These are phyloP conservation scores for Odontophorus gujanensis DNA, from an alignment of 2,113 vertebrate species.

Conservation along the genomic window DNA sequence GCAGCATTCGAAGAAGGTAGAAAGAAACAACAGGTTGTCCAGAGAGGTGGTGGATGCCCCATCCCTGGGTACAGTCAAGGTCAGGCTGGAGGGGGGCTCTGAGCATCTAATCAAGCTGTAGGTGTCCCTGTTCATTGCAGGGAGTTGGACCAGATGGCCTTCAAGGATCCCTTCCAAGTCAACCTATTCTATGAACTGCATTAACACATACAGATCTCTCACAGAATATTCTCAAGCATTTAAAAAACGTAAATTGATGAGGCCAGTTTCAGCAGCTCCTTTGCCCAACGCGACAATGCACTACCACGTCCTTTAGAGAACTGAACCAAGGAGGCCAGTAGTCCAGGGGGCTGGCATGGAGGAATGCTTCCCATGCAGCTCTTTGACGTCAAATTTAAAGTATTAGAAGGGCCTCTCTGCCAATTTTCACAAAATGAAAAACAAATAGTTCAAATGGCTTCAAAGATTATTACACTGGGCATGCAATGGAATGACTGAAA, in stretches of 20 bases:
- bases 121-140: too few relatives aligned
- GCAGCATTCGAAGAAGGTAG: background rate
- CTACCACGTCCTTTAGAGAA: background rate
- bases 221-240: background rate
- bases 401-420: background rate
- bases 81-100: too few relatives aligned
- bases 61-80: too few relatives aligned
- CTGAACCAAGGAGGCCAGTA: background rate
- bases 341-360: background rate
- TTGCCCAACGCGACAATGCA: background rate
- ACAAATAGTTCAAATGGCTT: conserved; percentile 6
- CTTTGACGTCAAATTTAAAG: background rate
- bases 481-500: background rate
- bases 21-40: background rate
- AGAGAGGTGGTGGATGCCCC: too few relatives aligned
- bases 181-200: background rate
- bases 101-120: too few relatives aligned
- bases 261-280: background rate
- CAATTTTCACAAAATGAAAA: background rate
- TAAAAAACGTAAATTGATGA: background rate
- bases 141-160: too few relatives aligned
- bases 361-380: background rate
- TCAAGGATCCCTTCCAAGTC: too few relatives aligned
- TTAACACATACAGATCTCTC: background rate
- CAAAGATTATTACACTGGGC: background rate